phyloP scores from a whole-genome alignment of 1,140 invertebrate genomes.

The Atta texana region DNA sequence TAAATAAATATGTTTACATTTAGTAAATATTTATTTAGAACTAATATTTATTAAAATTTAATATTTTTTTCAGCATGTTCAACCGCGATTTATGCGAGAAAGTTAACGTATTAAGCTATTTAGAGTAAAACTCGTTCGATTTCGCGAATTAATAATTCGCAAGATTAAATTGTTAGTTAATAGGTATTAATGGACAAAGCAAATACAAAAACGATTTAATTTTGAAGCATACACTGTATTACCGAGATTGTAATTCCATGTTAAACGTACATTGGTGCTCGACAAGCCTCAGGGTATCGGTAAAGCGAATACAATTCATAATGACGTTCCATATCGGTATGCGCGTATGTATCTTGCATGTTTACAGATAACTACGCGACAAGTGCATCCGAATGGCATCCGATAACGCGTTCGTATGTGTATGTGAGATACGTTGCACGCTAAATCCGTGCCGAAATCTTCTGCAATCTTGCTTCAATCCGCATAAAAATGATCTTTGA shows the following conservation, averaged over 20 bases:
- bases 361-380: slow-evolving; percentile 36
- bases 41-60: no score
- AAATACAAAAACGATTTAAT: background rate
- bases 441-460: background rate
- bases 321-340: slow-evolving; percentile 27
- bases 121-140: background rate
- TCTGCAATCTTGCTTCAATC: background rate
- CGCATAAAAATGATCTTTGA: background rate
- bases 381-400: slow-evolving; percentile 17
- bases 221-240: background rate
- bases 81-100: background rate
- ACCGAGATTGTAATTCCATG: background rate
- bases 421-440: background rate
- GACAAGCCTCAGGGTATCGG: background rate
- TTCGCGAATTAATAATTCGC: slow-evolving; percentile 4
- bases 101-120: background rate
- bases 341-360: slow-evolving; percentile 21
- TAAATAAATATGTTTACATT: no score
- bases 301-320: slow-evolving; percentile 43
- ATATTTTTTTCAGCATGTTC: background rate
- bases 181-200: background rate
- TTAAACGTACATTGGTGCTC: background rate
- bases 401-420: background rate
- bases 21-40: no score
- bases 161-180: background rate